A percentile compares a stretch with the other conserved stretches of the same genome.
phyloP scores from a whole-genome alignment of 2,113 vertebrate species.

The Tenrec ecaudatus region DNA sequence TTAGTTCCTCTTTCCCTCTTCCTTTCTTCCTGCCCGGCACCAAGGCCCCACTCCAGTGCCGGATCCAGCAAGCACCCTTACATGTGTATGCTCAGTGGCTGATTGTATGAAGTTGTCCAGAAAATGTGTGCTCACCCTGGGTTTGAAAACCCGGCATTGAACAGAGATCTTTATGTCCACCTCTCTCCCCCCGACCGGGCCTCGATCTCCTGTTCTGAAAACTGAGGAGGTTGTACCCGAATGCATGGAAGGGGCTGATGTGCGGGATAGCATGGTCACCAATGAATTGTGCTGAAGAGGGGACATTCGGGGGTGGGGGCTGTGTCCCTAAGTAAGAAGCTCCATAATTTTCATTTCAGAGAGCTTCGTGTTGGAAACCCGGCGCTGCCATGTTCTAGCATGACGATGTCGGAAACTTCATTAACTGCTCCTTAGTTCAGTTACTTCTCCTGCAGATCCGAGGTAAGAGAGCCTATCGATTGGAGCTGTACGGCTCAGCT shows the following conservation, averaged over 20 bases:
- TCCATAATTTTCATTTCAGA: not conserved
- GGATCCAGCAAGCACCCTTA: not conserved
- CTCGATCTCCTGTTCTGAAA: not conserved
- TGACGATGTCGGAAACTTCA: slow-evolving; percentile 5
- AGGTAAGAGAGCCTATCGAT: not conserved
- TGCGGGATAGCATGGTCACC: not conserved
- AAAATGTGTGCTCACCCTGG: not conserved
- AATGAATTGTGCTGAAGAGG: no score
- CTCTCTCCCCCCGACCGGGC: accelerated
- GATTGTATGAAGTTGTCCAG: not conserved
- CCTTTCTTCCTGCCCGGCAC: not conserved
- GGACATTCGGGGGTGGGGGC: no score
- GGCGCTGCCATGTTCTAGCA: not conserved
- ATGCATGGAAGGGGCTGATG: not conserved
- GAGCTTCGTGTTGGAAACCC: slow-evolving; percentile 1
- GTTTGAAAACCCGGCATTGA: not conserved
- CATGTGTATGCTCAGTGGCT: no score
- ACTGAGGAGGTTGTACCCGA: no score
- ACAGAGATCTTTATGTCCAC: not conserved
- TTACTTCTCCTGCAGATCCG: slow-evolving; percentile 14
- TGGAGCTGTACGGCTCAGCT: not conserved
- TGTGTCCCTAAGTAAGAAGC: not conserved
- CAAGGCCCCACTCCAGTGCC: not conserved
- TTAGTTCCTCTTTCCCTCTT: not conserved
- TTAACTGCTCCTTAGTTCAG: not conserved